Conservation (phyloP, 2,888 invertebrate genomes). For the Escarpia spicata region DNA sequence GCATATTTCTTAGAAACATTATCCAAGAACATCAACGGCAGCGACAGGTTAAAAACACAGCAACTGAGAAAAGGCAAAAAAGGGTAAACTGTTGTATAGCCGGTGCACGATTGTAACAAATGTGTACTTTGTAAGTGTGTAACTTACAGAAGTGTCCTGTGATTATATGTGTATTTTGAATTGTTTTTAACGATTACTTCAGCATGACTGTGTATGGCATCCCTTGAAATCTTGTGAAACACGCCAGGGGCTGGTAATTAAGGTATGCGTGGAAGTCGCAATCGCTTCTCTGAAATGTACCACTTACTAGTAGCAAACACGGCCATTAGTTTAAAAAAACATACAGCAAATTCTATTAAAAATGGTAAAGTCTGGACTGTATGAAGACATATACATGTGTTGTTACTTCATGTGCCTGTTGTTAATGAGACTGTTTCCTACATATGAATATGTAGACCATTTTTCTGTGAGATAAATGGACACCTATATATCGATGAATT, state of each 20-base stretch:
- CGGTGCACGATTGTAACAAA: not conserved
- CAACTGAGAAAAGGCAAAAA: not conserved
- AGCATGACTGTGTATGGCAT: not conserved
- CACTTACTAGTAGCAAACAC: not conserved
- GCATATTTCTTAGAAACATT: not conserved
- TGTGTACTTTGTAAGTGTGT: not conserved
- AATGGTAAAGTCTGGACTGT: not conserved
- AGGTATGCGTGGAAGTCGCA: not conserved
- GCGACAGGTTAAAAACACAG: not conserved
- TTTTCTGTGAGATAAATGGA: slow-evolving; percentile 10
- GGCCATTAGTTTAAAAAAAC: not conserved
- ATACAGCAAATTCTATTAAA: not conserved
- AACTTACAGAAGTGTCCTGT: not conserved
- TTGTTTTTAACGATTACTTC: not conserved
- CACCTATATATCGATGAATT: not conserved
- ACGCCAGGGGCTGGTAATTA: not conserved
- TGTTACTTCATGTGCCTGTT: not conserved
- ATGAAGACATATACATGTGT: not conserved
- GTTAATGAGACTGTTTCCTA: not conserved
- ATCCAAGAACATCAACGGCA: not conserved
- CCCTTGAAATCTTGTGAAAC: not conserved
- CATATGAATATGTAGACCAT: not conserved
- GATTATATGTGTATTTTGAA: not conserved
- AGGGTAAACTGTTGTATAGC: not conserved
- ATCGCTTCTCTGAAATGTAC: not conserved